Evolutionary conservation across 2,888 invertebrate genomes (phyloP).

Genomic region (Cactoblastis cactorum): DNA sequence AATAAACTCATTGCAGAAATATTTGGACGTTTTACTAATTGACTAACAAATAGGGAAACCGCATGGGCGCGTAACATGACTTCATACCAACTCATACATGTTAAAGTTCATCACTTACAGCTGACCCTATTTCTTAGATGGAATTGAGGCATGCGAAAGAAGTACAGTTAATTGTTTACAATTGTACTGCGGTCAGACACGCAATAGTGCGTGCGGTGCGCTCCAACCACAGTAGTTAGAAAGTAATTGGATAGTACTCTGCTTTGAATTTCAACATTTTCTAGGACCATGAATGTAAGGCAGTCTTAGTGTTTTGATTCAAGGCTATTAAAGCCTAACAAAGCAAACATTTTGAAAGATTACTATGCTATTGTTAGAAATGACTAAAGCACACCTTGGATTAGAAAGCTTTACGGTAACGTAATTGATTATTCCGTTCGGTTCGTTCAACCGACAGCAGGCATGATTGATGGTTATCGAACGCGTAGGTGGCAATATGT

Average conservation of each 20-base stretch:
- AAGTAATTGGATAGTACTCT: conserved; percentile 16
- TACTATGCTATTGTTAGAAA: conserved; percentile 31
- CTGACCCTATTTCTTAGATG: conserved; percentile 68
- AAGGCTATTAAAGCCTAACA: background rate
- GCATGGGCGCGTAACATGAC: background rate
- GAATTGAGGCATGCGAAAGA: conserved; percentile 70
- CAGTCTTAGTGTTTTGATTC: background rate
- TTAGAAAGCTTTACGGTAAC: conserved; percentile 50
- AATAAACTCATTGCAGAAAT: background rate
- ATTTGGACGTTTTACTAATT: background rate
- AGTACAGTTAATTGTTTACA: conserved; percentile 70
- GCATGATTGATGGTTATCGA: conserved; percentile 63
- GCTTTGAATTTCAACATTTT: background rate
- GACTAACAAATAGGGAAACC: background rate
- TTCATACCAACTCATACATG: background rate
- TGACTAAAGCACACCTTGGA: conserved; percentile 39
- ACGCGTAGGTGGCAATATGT: conserved; percentile 58
- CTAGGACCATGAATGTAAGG: conserved; percentile 11
- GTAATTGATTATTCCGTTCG: conserved; percentile 37
- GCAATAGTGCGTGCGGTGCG: conserved; percentile 61
- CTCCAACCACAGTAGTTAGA: conserved; percentile 45
- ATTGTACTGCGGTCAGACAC: conserved; percentile 70
- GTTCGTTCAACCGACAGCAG: conserved; percentile 48
- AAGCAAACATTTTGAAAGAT: background rate
- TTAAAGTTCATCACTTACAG: conserved; percentile 34